Evolutionary conservation across 2,888 invertebrate genomes (phyloP), one percentile per base, ranked within the genome.

Genomic region (Netelia melanura): DNA sequence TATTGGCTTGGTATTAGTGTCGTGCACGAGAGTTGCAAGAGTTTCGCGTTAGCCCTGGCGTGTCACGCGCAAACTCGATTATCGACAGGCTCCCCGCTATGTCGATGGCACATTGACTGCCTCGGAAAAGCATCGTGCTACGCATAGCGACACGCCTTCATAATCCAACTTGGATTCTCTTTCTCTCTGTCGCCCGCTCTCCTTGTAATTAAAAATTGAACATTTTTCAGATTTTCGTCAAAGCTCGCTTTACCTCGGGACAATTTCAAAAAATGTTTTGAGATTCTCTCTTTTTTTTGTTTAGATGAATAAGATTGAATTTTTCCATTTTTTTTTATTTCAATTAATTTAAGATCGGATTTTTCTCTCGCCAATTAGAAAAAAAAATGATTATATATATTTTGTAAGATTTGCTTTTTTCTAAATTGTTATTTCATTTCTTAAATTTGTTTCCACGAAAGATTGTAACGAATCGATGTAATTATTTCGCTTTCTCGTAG

Each of bases 41-140:
- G 71, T 72, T 71, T 56, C 64, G 25, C 79, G 71, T 79, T 83
- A 77, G 72, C 62, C 77, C 21, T 68, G 74, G 65, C 77, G 76
- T 84, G 89, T 89, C 81, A 86, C 86, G 88, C 85, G 88, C 89
- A 90, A 91, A 90, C 90, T 91, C 89, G 89, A 90, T 91, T 90
- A 89, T 89, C 87, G 89, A 89, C 86, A 89, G 74, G 61, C 17
- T 17, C 38, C 81, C 85, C 78, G 83, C 86, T 81, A 88, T 87
- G 89, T 87, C 88, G 88, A 90, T 88, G 88, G 83, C 88, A 88
- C 87, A 86, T 86, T 88, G 84, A 77, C 77, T 54, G 70, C 17
- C 83, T 70, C 70, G 74, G 43, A 58, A 83, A 79, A 79, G 75
- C 75, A 83, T 70, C 76, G 52, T 44, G 21, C 74, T 54, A n/a